Evolutionary conservation across 2,888 invertebrate genomes (phyloP), one percentile per base, ranked within the genome.

Genomic region (Drosophila subquinaria): DNA sequence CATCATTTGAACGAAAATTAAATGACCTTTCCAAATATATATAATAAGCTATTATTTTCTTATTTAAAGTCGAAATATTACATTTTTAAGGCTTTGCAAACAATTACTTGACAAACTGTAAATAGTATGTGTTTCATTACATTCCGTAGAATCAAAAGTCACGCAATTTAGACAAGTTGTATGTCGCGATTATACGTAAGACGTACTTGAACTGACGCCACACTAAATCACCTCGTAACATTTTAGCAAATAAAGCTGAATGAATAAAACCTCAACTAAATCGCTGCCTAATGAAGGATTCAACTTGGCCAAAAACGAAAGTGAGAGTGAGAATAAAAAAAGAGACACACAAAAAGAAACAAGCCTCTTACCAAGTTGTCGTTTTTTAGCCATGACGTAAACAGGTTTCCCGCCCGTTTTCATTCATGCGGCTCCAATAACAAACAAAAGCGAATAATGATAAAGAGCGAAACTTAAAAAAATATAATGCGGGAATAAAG

Each of bases 231-330:
- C 38, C 64, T 74, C 69, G 62, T 61, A 68, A 74, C 55, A 27
- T 56, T 76, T 60, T 33, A 50, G 47, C 57, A 43, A 59, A 53
- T 38, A 33, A 50, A 53, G 50, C 50, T 42, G 36, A 60, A 30
- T 50, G 35, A 33, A 36, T 10, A 40, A 40, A 61, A 40, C 51
- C 64, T 36, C 15, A 59, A 59, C 62, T 64, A 20, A 57, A 15
- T 17, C 36, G 52, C 59, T 45, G 60, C 82, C 82, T 84, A 84
- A 84, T 85, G 83, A 84, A 77, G 77, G 77, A 75, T 82, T 88
- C 73, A 84, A 60, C 68, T 65, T 73, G 73, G 68, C 47, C 64
- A 67, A 69, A 76, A 73, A 68, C 56, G 59, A 88, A 82, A 88
- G 78, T 73, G 73, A 83, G 87, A 83, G 75, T 83, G 73, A 63